Evolutionary conservation across 1,140 invertebrate species (phyloP).

Genomic region (Calephelis virginiensis): DNA sequence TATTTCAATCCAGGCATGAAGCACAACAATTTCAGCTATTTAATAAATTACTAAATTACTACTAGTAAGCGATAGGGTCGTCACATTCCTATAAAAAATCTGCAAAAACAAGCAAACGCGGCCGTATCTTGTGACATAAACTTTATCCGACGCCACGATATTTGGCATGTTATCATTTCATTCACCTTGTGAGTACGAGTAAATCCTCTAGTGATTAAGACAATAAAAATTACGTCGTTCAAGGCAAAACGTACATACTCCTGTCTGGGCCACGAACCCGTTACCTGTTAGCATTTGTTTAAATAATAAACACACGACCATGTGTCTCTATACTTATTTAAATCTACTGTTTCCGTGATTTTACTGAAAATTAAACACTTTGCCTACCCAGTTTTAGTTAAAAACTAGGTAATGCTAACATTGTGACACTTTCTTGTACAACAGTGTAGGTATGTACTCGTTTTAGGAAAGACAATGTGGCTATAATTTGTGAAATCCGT

Average conservation of each 20-base stretch:
- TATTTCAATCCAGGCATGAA: no score
- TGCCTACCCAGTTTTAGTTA: no score
- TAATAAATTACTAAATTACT: no score
- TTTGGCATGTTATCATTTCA: conserved; percentile 5
- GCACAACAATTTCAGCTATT: no score
- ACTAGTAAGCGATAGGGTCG: no score
- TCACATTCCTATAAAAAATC: no score
- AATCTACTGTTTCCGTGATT: background rate
- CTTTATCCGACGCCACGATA: background rate
- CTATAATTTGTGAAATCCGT: no score
- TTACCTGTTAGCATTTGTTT: conserved; percentile 9
- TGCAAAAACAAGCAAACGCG: background rate
- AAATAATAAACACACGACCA: background rate
- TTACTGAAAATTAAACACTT: no score
- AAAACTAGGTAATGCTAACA: no score
- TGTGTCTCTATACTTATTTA: background rate
- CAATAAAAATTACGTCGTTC: background rate
- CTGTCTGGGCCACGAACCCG: conserved; percentile 5
- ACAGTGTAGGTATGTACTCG: no score
- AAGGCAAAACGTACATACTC: conserved; percentile 2
- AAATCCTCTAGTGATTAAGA: background rate
- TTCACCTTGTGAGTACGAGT: background rate
- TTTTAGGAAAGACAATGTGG: no score
- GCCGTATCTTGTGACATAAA: background rate
- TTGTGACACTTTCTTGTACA: no score